A percentile compares a stretch with the other conserved stretches of the same genome.
These are phyloP conservation scores for Eulithis prunata DNA, from an alignment of 2,888 invertebrate species.

Conservation along the genomic window DNA sequence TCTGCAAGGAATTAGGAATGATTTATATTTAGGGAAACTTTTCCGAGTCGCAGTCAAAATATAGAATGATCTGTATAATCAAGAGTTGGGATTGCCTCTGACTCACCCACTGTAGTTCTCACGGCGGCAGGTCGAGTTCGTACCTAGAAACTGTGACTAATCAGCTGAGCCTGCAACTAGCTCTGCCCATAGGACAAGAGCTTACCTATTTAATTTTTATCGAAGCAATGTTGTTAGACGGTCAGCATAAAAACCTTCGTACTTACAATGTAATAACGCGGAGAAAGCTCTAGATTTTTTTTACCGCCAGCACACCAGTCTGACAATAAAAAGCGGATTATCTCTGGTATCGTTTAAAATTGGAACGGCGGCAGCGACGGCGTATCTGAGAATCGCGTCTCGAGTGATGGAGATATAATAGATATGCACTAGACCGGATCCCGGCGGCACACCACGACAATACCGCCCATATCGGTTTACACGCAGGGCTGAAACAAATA, in stretches of 20 bases:
- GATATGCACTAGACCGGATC: conserved; percentile 80
- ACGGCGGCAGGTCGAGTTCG: conserved; percentile 49
- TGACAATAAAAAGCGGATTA: conserved; percentile 71
- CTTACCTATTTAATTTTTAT: conserved; percentile 38
- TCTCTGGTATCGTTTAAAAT: conserved; percentile 71
- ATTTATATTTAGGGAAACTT: conserved; percentile 32
- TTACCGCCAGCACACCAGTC: conserved; percentile 43
- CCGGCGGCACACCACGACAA: conserved; percentile 72
- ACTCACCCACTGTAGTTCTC: conserved; percentile 69
- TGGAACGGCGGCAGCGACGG: conserved; percentile 61
- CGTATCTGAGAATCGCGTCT: conserved; percentile 66
- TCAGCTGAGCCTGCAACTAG: conserved; percentile 51
- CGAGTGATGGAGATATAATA: conserved; percentile 74
- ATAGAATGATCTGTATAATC: conserved; percentile 39
- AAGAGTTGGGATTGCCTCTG: conserved; percentile 53
- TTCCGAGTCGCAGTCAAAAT: conserved; percentile 42
- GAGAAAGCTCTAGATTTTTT: conserved; percentile 54
- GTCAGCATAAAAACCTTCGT: conserved; percentile 41
- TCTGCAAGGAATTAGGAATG: conserved; percentile 28
- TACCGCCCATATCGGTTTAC: conserved; percentile 77
- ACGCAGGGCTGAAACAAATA: conserved; percentile 76
- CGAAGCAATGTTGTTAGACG: conserved; percentile 38
- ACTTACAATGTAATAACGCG: conserved; percentile 46
- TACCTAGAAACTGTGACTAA: conserved; percentile 68
- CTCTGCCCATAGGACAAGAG: conserved; percentile 32